Conservation (phyloP, 1,140 invertebrate genomes). For the Caenorhabditis latens region DNA sequence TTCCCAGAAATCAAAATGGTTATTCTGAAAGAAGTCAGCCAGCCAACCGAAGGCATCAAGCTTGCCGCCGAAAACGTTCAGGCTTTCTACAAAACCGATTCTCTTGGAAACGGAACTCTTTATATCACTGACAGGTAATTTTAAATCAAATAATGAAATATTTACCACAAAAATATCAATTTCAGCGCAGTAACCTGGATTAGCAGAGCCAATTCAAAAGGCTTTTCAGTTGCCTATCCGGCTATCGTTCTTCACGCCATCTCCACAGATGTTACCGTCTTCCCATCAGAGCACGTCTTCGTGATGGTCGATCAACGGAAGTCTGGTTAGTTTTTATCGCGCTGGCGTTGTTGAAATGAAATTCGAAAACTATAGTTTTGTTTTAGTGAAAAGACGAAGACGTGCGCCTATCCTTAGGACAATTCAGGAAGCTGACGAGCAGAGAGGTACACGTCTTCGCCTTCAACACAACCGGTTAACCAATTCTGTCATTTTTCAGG, state of each 20-base stretch:
- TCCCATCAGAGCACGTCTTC: conserved; percentile 84
- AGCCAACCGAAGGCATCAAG: conserved; percentile 5
- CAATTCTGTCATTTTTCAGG: conserved; percentile 1
- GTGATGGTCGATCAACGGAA: conserved; percentile 83
- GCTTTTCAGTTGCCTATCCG: conserved; percentile 84
- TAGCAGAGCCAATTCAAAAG: conserved; percentile 78
- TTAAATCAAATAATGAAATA: too few species aligned
- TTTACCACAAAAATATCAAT: too few species aligned
- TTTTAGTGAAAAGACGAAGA: conserved; percentile 48
- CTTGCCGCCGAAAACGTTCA: neutral
- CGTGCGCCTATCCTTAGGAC: conserved; percentile 52
- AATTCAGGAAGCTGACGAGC: conserved; percentile 36
- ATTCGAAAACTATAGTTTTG: neutral
- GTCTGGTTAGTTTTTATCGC: conserved; percentile 75
- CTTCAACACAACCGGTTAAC: neutral
- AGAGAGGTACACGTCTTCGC: conserved; percentile 55
- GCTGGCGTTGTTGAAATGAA: too few species aligned
- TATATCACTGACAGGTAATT: conserved; percentile 2
- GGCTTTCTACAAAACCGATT: neutral
- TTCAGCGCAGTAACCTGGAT: conserved; percentile 59
- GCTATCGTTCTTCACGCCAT: conserved; percentile 85
- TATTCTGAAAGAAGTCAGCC: neutral
- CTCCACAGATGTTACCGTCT: conserved; percentile 82
- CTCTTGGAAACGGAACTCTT: conserved; percentile 27
- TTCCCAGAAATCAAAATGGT: conserved; percentile 20